Base-by-base conservation (phyloP, 2,888 invertebrate species). In the Dolichopus griseipennis region DNA sequence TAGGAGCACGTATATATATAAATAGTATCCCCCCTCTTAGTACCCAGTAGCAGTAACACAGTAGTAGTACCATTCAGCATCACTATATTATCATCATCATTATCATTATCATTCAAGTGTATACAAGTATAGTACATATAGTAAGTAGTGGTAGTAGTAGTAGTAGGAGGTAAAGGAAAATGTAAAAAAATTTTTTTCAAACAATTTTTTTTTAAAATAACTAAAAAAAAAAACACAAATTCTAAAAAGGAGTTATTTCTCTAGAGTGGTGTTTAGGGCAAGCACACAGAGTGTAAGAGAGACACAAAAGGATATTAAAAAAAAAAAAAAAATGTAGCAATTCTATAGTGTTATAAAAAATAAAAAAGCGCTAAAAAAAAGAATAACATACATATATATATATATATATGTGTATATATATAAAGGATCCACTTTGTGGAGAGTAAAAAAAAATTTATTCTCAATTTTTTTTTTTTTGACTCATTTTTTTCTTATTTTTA, bases 181-280 rank as follows among this genome's bases (percentile, higher is more conserved):
- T 27, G 27, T 27, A 27, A 27, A 37, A 37, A 10, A 37, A 37
- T n/a, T n/a, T n/a, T n/a, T n/a, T n/a, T 37, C 37, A 37, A 27
- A 27, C 27, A 27, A 27, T 27, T 27, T 27, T 27, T 27, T 37
- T 37, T 37, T 37, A 37, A 37, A 37, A 7, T 15, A 52, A 52
- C 8, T 18, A 52, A 8, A 27, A 15, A 52, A 52, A 52, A 4
- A 52, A 3, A 52, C 2, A 52, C 9, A 52, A 52, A 41, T 41
- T 27, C 37, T 37, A 37, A 37, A 41, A 52, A 52, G 52, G 52
- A 52, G 52, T 52, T 52, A 52, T 52, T 52, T 15, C 52, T 52
- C 52, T 18, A 52, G 52, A 52, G 52, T 52, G 52, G n/a, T 52
- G 52, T 52, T 52, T 52, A 52, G 52, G 52, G 52, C 52, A 52